Evolutionary conservation across 2,113 vertebrate genomes (phyloP), one percentile per base, ranked within the genome.

Genomic region (Oxygymnocypris stewartii): DNA sequence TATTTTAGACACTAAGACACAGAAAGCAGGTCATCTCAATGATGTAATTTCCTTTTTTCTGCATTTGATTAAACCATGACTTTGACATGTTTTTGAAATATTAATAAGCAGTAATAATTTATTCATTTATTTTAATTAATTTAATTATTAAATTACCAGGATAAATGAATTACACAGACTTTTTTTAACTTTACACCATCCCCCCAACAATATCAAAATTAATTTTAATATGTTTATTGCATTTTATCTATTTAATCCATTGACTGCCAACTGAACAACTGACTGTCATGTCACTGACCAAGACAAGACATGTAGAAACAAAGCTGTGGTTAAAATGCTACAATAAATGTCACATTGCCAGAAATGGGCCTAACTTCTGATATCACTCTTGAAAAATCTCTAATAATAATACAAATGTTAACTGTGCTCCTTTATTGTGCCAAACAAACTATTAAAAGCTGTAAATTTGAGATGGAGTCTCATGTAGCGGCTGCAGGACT

Each of bases 381-480:
- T 51, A 23, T 82, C 79, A 47, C 79, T 65, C 37, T 31, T 67
- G 16, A 47, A 65, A 81, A 47, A 81, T 65, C n/a, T 65, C 14
- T 65, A 28, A 47, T 47, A 65, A 63, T 44, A 76, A 76, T 47
- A 81, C 61, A 80, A 79, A 79, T 14, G 13, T 65, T 18, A 81
- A 81, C 28, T 67, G 47, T 82, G 40, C 23, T 31, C 4, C 25
- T 35, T 44, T 4, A 42, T 69, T 4, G 11, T 67, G 80, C 61
- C 63, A 67, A 67, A 51, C 61, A 82, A 67, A 82, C 71, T 44
- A 82, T 35, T 49, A 51, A 71, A 35, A 49, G 25, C 42, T 69
- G 80, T 82, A 82, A 51, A 69, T 69, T 49, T 69, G 63, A 71
- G 14, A 71, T 84, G 57, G 67, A 76, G 25, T 42, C 59, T 78